Percentiles rank a stretch among this genome's conserved stretches.
phyloP scores from a whole-genome alignment of 2,113 vertebrate species.

The Theropithecus gelada region DNA sequence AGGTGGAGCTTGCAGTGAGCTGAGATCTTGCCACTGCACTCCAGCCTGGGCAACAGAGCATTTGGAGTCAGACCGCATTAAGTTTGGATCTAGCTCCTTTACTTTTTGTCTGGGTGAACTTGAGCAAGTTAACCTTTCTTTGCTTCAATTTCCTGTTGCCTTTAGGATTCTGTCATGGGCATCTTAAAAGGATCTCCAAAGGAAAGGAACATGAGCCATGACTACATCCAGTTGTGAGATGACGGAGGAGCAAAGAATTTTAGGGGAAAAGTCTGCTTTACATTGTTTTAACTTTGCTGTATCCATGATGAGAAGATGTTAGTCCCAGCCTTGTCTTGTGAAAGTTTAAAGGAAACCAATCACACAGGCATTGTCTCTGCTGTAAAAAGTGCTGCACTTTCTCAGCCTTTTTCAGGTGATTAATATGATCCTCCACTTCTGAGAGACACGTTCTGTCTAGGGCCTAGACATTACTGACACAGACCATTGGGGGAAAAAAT shows the following conservation, averaged over 20 bases:
- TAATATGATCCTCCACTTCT: background rate
- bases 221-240: background rate
- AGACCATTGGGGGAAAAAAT: background rate
- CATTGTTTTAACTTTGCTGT: background rate
- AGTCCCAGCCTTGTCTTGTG: background rate
- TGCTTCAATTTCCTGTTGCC: background rate
- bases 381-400: background rate
- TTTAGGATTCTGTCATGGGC: background rate
- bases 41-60: no score
- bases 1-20: no score
- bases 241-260: background rate
- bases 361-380: background rate
- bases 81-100: background rate
- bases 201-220: background rate
- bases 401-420: background rate
- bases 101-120: background rate
- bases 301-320: background rate
- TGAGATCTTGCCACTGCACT: no score
- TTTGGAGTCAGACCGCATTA: background rate
- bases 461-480: background rate
- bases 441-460: background rate
- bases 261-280: background rate
- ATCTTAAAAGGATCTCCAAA: background rate
- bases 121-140: background rate
- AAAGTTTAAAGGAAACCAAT: background rate